Percentiles rank a stretch among this genome's conserved stretches.
Conservation (phyloP, 1,140 invertebrate genomes). For the Andrena cerasifolii region DNA sequence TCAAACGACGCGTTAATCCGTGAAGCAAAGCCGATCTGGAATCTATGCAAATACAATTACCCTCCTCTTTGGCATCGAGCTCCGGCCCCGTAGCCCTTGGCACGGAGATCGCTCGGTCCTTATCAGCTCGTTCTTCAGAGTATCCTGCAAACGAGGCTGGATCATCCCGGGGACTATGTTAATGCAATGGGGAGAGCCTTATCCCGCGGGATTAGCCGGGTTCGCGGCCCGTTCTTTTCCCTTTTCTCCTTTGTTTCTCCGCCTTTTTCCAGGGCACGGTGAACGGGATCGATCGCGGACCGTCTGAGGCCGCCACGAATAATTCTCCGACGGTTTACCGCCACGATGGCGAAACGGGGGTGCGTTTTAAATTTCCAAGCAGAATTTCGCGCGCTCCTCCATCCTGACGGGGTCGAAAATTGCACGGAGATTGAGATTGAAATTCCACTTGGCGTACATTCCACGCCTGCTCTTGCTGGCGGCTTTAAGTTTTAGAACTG, state of each 20-base stretch:
- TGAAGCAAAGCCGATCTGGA: conserved; percentile 73
- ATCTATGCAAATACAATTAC: conserved; percentile 79
- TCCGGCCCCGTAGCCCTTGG: conserved; percentile 38
- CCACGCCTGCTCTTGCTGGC: too few species aligned
- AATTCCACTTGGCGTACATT: not conserved
- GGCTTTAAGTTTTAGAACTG: too few species aligned
- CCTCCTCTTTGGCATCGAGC: conserved; percentile 60
- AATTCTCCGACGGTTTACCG: not conserved
- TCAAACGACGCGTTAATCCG: conserved; percentile 70
- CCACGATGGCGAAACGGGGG: not conserved
- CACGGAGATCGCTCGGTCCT: conserved; percentile 68
- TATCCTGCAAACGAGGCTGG: conserved; percentile 75
- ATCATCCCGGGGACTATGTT: conserved; percentile 75
- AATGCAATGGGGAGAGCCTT: conserved; percentile 72
- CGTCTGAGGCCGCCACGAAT: not conserved
- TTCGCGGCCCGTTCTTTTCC: conserved; percentile 17
- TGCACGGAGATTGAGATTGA: not conserved
- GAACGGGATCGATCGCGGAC: conserved; percentile 1
- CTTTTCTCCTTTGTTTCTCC: conserved; percentile 8
- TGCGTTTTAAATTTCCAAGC: not conserved
- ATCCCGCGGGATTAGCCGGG: conserved; percentile 66
- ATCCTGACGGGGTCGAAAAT: too few species aligned
- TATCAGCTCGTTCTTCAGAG: conserved; percentile 77
- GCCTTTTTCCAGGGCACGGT: not conserved
- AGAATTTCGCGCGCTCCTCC: not conserved